Base-by-base conservation (phyloP, 2,113 vertebrate species). In the Strix aluco region DNA sequence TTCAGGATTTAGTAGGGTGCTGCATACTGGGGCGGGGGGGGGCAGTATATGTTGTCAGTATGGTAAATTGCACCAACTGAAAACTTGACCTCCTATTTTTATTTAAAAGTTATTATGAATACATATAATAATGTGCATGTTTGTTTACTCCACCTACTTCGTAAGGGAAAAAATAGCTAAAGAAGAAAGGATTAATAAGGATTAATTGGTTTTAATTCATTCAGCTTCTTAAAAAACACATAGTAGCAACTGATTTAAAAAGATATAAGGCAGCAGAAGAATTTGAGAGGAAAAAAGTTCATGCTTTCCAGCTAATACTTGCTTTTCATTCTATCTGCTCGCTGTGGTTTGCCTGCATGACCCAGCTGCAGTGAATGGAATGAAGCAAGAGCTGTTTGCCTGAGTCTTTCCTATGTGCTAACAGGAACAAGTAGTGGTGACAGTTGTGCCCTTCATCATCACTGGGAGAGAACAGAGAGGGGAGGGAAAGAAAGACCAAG, bases 371-470 rank as follows among this genome's bases (percentile, higher is more conserved):
- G 6, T 86, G 91, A 94, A 91, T 52, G 54, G 73, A 79, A 84
- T 59, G 5, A 0, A 83, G 67, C 69, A 84, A 83, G 72, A 88
- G 52, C 57, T 8, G 8, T 90, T 94, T 63, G 72, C 88, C 59
- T 34, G 63, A 42, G 30, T n/a, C 77, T 95, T 66, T 81, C 32
- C 65, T 61, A 16, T 84, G 77, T 88, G 83, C 94, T 93, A 92
- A 94, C 36, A 90, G 86, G 73, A 91, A 70, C 54, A 77, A 91
- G 83, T 72, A 61, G 80, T 96, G 89, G 88, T 94, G 88, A 93
- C 95, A 97, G 91, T 91, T 0, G 0, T 86, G 79, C 16, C 73
- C 80, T 92, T 94, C 79, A 38, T 88, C 91, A 63, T 91, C 70
- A 72, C 80, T 86, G 61, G 9, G 82, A 92, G 79, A 90, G 88